phyloP scores from a whole-genome alignment of 2,113 vertebrate genomes.

The Dipodomys spectabilis region DNA sequence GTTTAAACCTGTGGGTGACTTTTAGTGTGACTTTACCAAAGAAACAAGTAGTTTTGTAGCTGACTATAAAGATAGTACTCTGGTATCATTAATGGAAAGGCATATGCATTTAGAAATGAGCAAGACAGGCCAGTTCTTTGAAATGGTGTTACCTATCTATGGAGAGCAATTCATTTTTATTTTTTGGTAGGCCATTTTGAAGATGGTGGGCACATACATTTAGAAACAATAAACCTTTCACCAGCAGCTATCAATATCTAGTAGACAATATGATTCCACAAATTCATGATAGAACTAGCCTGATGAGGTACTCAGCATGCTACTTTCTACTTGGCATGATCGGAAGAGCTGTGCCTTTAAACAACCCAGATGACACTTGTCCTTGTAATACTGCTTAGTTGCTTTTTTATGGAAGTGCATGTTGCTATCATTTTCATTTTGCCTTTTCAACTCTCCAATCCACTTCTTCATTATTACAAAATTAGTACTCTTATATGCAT shows the following conservation, averaged over 20 bases:
- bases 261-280: neutral
- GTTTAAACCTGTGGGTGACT: neutral
- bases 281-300: neutral
- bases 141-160: neutral
- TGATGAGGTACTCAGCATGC: neutral
- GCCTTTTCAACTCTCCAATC: neutral
- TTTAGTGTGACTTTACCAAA: neutral
- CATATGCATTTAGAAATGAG: neutral
- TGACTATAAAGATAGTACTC: neutral
- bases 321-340: neutral
- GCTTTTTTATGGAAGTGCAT: neutral
- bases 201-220: neutral
- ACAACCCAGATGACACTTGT: neutral
- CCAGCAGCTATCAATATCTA: neutral
- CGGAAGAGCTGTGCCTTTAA: neutral
- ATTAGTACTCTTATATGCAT: neutral
- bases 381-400: neutral
- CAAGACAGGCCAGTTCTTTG: neutral
- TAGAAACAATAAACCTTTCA: slow-evolving; percentile 31
- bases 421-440: neutral
- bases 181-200: neutral
- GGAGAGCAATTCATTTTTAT: neutral
- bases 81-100: neutral
- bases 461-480: slow-evolving; percentile 31
- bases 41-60: neutral